Evolutionary conservation across 2,888 invertebrate genomes (phyloP).

Genomic region (Nysson spinosus): DNA sequence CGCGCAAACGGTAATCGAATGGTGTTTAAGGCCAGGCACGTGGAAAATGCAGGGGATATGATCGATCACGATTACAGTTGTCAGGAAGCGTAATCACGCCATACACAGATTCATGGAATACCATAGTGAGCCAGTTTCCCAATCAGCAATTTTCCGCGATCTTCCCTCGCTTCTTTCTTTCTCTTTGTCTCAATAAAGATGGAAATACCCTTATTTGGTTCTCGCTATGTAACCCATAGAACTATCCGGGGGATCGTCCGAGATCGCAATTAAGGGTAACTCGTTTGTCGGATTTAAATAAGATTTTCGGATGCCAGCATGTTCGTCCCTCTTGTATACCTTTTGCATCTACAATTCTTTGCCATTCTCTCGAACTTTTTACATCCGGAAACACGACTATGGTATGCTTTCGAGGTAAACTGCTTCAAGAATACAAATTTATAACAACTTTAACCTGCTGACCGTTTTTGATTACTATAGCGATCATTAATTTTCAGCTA

Average conservation of each 20-base stretch:
- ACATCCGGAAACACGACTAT: too few species aligned
- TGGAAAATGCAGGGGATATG: slow-evolving; percentile 56
- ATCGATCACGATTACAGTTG: slow-evolving; percentile 45
- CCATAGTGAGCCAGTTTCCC: slow-evolving; percentile 8
- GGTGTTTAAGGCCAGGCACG: slow-evolving; percentile 46
- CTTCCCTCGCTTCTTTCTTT: slow-evolving; percentile 6
- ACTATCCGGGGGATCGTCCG: slow-evolving; percentile 6
- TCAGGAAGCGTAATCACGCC: slow-evolving; percentile 31
- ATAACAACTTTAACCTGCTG: too few species aligned
- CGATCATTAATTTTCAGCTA: too few species aligned
- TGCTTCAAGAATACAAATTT: too few species aligned
- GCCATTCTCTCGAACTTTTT: too few species aligned
- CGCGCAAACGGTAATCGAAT: slow-evolving; percentile 48
- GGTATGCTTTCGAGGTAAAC: too few species aligned
- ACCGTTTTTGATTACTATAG: too few species aligned
- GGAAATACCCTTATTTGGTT: slow-evolving; percentile 17
- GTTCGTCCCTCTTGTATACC: too few species aligned
- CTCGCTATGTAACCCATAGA: neutral
- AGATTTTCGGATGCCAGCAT: too few species aligned
- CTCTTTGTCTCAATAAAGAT: too few species aligned
- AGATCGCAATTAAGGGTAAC: neutral
- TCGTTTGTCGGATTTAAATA: slow-evolving; percentile 22
- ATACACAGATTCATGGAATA: slow-evolving; percentile 37
- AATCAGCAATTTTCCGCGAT: neutral
- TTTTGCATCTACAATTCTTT: too few species aligned